Conservation (phyloP, 1,140 invertebrate genomes). For the Scaptodrosophila lebanonensis region DNA sequence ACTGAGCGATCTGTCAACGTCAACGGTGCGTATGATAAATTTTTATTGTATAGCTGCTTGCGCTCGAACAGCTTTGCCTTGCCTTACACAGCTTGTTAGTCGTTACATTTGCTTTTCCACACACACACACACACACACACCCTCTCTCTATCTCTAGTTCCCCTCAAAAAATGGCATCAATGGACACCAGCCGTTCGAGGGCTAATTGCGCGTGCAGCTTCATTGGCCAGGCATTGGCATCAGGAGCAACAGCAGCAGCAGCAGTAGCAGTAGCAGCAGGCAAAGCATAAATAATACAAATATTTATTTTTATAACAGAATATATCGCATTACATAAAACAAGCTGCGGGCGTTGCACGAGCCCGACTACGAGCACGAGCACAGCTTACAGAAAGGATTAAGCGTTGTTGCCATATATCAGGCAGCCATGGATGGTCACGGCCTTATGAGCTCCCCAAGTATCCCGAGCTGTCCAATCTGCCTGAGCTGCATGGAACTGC, state of each 20-base stretch:
- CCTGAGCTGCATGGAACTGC: too few relatives aligned
- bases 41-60: constrained; percentile 52
- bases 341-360: not conserved
- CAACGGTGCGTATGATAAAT: constrained; percentile 73
- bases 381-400: constrained; percentile 25
- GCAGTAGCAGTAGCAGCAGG: not conserved
- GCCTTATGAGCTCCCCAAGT: too few relatives aligned
- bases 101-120: constrained; percentile 11
- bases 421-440: too few relatives aligned
- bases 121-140: not conserved
- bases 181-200: constrained; percentile 3
- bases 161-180: constrained; percentile 5
- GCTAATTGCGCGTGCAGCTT: constrained; percentile 38
- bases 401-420: too few relatives aligned
- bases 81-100: constrained; percentile 17
- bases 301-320: not conserved
- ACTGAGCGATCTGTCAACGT: constrained; percentile 66
- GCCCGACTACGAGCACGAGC: too few relatives aligned
- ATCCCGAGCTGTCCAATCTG: too few relatives aligned
- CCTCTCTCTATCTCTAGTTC: too few relatives aligned
- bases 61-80: constrained; percentile 15
- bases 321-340: constrained; percentile 1
- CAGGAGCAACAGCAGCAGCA: constrained; percentile 9
- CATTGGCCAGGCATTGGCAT: constrained; percentile 30
- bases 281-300: not conserved